These are phyloP conservation scores for Neuroterus valhalla DNA, from an alignment of 1,140 invertebrate species.

Conservation along the genomic window DNA sequence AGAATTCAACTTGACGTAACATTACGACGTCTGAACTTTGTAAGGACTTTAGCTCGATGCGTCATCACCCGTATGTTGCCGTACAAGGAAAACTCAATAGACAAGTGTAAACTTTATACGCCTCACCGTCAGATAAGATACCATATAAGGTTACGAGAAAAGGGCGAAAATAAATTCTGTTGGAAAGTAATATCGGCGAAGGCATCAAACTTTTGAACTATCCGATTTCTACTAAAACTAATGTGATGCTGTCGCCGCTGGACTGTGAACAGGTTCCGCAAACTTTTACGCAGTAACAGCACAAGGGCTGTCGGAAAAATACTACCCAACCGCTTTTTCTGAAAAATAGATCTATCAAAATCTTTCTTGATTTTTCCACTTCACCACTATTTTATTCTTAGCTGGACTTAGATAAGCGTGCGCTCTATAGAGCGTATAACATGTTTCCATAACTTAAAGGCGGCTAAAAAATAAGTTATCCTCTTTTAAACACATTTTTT, in stretches of 20 bases:
- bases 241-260: constrained; percentile 22
- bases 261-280: constrained; percentile 24
- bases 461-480: too few relatives aligned
- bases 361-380: too few relatives aligned
- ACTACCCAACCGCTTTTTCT: constrained; percentile 7
- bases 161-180: constrained; percentile 28
- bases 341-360: not conserved
- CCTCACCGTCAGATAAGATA: constrained; percentile 19
- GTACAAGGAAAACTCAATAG: constrained; percentile 23
- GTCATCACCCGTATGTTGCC: constrained; percentile 18
- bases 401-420: too few relatives aligned
- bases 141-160: constrained; percentile 25
- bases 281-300: constrained; percentile 19
- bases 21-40: constrained; percentile 18
- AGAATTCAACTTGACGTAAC: constrained; percentile 9
- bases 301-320: not conserved
- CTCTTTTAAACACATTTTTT: too few relatives aligned
- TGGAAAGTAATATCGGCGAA: constrained; percentile 24
- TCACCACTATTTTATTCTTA: too few relatives aligned
- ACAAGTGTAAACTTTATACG: constrained; percentile 30
- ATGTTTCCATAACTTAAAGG: too few relatives aligned
- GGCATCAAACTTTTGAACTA: constrained; percentile 25
- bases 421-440: too few relatives aligned
- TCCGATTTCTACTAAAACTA: constrained; percentile 29
- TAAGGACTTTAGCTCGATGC: constrained; percentile 21